Evolutionary conservation across 2,888 invertebrate genomes (phyloP), one percentile per base, ranked within the genome.

Genomic region (Rutpela maculata): DNA sequence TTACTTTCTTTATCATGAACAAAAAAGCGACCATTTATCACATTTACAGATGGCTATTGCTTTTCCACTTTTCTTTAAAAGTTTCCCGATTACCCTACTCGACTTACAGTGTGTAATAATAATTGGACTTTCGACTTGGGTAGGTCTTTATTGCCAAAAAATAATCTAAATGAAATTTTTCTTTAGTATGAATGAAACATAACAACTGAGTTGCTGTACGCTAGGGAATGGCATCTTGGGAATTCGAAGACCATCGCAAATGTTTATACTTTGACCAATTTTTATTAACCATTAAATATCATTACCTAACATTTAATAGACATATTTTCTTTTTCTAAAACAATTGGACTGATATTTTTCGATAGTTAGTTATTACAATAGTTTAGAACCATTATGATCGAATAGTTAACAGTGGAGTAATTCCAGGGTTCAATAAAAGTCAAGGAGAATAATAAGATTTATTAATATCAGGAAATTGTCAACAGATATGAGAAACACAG

Each of bases 21-120:
- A 70, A 70, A 70, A 70, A 60, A 60, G 67, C n/a, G 43, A 57
- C 35, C 70, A 70, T 60, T 70, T 70, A 70, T 70, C 70, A 70
- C 70, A 70, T 60, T 60, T 70, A 60, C 35, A 70, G 38, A 35
- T 70, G 60, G 56, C 70, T 70, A 38, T 60, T 70, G 60, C 59
- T 70, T 50, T 57, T 19, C 43, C 43, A 38, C 43, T 70, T 60
- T 59, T 70, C 70, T 18, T 69, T 19, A 35, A 69, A 69, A 69
- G 57, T 69, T 57, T 69, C 43, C 19, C 60, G n/a, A 43, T 60
- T 70, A 57, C 70, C 57, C 70, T 70, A 38, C 43, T 43, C 26
- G 70, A 60, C 56, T 55, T 19, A 26, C 26, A 68, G 57, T 68
- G n/a, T 56, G 26, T n/a, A 31, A 56, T n/a, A 31, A 56, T 68